These are phyloP conservation scores for Rotaria macrura DNA, from an alignment of 2,888 invertebrate species.

Conservation along the genomic window DNA sequence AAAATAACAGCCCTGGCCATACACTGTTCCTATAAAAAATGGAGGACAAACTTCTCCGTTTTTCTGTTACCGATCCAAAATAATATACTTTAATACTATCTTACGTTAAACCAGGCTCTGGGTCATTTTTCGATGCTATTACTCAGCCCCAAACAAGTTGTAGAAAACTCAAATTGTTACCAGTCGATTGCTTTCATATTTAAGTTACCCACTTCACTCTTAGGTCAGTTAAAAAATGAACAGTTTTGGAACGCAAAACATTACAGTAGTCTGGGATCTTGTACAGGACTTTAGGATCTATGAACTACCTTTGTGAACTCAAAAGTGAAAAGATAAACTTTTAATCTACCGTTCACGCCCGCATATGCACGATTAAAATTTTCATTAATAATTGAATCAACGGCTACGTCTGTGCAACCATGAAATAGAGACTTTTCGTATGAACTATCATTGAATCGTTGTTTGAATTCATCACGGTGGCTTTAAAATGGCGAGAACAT, in stretches of 20 bases:
- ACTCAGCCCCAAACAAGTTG: not conserved
- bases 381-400: not conserved
- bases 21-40: not conserved
- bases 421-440: slow-evolving; percentile 3
- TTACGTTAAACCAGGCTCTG: not conserved
- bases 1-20: not conserved
- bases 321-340: not conserved
- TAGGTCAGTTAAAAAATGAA: not conserved
- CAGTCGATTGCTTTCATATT: not conserved
- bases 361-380: slow-evolving; percentile 3
- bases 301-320: not conserved
- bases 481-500: not conserved
- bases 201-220: not conserved
- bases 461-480: not conserved
- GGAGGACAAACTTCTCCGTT: not conserved
- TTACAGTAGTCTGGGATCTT: not conserved
- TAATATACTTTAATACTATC: not conserved
- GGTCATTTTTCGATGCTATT: not conserved
- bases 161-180: not conserved
- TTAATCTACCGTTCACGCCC: not conserved
- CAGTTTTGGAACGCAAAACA: not conserved
- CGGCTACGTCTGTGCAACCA: not conserved
- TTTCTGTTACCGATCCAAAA: not conserved
- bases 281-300: not conserved
- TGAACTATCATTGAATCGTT: not conserved